These are phyloP conservation scores for Trogon surrucura DNA, from an alignment of 2,113 vertebrate species.

Conservation along the genomic window DNA sequence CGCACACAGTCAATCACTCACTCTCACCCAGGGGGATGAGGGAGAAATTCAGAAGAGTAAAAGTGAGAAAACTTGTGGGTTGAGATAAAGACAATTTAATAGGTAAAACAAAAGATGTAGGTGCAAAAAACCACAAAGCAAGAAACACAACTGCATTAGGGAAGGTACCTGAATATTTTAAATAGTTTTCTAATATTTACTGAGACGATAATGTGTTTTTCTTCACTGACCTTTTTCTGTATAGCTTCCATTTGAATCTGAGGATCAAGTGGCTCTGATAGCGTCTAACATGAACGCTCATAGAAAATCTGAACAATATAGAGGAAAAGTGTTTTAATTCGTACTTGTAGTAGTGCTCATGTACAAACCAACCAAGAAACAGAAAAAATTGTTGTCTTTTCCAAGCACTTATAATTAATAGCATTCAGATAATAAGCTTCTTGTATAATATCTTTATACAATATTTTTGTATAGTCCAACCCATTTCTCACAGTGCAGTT, in stretches of 20 bases:
- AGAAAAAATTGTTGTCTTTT: background rate
- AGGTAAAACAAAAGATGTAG: background rate
- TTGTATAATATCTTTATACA: too few relatives aligned
- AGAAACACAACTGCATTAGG: background rate
- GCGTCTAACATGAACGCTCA: background rate
- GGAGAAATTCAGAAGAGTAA: background rate
- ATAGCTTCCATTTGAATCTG: background rate
- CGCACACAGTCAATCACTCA: rapidly evolving
- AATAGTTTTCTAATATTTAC: background rate
- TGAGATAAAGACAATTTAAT: background rate
- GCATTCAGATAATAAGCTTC: background rate
- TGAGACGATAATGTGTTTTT: background rate
- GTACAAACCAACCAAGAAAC: background rate
- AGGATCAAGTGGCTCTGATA: background rate
- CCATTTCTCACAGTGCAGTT: background rate
- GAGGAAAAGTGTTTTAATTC: background rate
- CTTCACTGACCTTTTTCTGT: background rate
- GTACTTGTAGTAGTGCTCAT: background rate
- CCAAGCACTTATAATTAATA: background rate
- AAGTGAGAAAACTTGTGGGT: too few relatives aligned
- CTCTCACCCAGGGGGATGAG: rapidly evolving
- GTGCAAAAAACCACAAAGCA: background rate
- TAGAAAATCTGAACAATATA: background rate
- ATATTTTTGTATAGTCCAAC: background rate
- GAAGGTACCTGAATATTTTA: background rate